A percentile compares a stretch with the other conserved stretches of the same genome.
These are phyloP conservation scores for Catalaphyllia jardinei DNA, from an alignment of 64 coral and sea anemone genomes.

Conservation along the genomic window DNA sequence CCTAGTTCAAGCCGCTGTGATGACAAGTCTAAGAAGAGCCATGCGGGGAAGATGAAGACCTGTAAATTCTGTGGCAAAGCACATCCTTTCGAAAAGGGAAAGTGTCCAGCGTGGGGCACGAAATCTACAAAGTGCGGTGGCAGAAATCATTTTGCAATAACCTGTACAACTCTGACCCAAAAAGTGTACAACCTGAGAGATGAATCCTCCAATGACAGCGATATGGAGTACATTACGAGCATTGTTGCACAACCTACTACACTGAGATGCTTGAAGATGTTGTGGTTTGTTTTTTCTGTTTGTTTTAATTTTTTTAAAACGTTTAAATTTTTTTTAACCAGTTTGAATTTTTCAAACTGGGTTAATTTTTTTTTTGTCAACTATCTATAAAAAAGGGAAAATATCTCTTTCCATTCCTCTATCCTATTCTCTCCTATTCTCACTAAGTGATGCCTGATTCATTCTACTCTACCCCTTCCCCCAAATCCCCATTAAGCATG, in stretches of 20 bases:
- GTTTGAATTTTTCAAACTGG: no score
- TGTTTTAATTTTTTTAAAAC: no score
- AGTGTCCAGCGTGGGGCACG: neutral
- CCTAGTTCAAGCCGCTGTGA: no score
- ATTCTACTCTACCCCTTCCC: no score
- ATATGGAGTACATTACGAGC: neutral
- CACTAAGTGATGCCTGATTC: no score
- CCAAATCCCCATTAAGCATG: no score
- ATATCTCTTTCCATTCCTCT: no score
- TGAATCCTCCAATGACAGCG: conserved; percentile 1
- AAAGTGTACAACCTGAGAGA: neutral
- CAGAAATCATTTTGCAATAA: conserved; percentile 30
- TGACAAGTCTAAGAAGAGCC: neutral
- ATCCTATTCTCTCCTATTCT: no score
- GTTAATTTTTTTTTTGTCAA: no score
- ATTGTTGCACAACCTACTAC: neutral
- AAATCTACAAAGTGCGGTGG: neutral
- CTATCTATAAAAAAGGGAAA: no score
- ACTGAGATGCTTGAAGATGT: conserved; percentile 3
- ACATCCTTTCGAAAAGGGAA: neutral
- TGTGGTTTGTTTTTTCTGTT: no score
- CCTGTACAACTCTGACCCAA: neutral
- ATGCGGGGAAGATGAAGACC: neutral
- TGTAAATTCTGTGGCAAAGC: conserved; percentile 31
- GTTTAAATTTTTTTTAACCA: no score